Conservation (phyloP, 2,888 invertebrate genomes). For the Xestobium rufovillosum region DNA sequence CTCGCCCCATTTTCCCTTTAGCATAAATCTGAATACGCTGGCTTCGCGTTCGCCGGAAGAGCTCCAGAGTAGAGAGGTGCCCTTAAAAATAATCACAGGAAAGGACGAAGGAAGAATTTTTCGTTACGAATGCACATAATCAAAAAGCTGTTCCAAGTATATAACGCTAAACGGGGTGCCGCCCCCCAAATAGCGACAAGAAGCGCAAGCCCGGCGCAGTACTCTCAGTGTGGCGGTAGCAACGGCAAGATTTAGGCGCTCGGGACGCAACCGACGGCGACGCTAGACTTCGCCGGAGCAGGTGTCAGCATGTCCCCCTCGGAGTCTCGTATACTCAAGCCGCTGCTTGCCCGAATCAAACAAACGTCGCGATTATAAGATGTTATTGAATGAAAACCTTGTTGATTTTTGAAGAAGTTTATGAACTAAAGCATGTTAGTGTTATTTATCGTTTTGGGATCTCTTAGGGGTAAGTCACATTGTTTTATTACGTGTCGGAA, state of each 20-base stretch:
- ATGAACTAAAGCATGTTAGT: constrained; percentile 24
- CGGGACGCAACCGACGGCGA: constrained; percentile 20
- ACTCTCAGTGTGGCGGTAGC: constrained; percentile 36
- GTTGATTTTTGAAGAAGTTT: constrained; percentile 15
- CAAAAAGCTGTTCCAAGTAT: constrained; percentile 1
- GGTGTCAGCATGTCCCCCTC: too few relatives aligned
- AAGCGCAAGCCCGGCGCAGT: constrained; percentile 35
- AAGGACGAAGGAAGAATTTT: background rate
- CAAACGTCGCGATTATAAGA: constrained; percentile 10
- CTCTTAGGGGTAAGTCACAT: constrained; percentile 16
- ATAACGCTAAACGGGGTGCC: constrained; percentile 12
- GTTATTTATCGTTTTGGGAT: constrained; percentile 18
- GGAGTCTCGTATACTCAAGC: too few relatives aligned
- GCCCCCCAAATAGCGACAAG: constrained; percentile 21
- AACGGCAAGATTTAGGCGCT: constrained; percentile 27
- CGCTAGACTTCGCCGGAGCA: constrained; percentile 14
- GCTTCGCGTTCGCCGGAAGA: too few relatives aligned
- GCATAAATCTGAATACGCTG: too few relatives aligned
- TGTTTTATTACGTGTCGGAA: background rate
- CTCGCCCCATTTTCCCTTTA: too few relatives aligned
- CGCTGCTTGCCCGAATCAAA: too few relatives aligned
- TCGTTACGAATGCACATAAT: constrained; percentile 2
- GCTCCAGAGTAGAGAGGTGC: too few relatives aligned
- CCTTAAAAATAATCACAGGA: too few relatives aligned
- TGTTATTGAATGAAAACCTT: constrained; percentile 19